phyloP scores from a whole-genome alignment of 1,140 invertebrate genomes.

The Orchestia grillus region DNA sequence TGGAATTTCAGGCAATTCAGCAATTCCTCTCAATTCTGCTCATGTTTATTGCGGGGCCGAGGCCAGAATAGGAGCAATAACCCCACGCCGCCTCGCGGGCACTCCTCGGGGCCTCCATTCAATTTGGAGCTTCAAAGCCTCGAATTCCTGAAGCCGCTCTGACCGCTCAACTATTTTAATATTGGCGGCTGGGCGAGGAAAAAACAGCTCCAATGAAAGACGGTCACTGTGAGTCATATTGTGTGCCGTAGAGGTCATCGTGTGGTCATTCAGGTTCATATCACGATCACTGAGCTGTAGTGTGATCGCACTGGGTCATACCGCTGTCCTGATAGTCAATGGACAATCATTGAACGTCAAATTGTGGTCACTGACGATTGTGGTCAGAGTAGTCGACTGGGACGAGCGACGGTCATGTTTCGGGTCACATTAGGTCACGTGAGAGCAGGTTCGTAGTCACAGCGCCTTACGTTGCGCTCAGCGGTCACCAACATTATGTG shows the following conservation, averaged over 20 bases:
- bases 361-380: not conserved
- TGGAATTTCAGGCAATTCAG: not conserved
- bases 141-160: conserved; percentile 23
- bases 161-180: conserved; percentile 52
- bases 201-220: conserved; percentile 11
- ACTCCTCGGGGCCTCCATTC: conserved; percentile 20
- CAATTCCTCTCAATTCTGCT: not conserved
- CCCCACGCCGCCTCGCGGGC: not conserved
- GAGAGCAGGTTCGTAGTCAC: no score
- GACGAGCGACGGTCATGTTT: no score
- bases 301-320: not conserved
- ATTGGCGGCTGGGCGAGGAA: not conserved
- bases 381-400: not conserved
- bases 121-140: conserved; percentile 44
- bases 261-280: not conserved
- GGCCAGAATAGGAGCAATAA: conserved; percentile 15
- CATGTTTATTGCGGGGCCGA: not conserved
- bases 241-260: not conserved
- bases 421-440: no score
- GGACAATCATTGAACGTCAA: not conserved
- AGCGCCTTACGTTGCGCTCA: no score
- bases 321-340: not conserved
- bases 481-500: not conserved
- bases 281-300: not conserved
- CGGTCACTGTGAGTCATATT: not conserved